Evolutionary conservation across 2,888 invertebrate species (phyloP).

Genomic region (Coelopa pilipes): DNA sequence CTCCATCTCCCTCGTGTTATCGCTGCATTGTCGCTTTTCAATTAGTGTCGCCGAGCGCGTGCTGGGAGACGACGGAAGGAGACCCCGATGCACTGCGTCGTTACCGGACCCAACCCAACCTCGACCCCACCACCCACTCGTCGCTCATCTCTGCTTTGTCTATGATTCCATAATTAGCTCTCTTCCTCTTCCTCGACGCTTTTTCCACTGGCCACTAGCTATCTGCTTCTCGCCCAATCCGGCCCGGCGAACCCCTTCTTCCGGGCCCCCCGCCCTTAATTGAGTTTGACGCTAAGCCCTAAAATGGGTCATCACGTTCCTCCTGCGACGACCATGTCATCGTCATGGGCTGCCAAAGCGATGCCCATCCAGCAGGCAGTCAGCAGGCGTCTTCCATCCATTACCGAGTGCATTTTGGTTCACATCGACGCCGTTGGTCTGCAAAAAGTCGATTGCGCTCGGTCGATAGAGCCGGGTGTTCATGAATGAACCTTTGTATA

Average conservation of each 20-base stretch:
- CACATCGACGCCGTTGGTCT: not conserved
- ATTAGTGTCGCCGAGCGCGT: slow-evolving; percentile 10
- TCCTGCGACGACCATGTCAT: slow-evolving; percentile 4
- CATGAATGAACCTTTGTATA: not conserved
- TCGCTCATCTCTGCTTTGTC: not conserved
- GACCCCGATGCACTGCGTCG: not conserved
- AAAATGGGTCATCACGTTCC: slow-evolving; percentile 41
- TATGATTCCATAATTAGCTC: slow-evolving; percentile 15
- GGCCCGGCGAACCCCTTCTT: not conserved
- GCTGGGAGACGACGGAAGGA: not conserved
- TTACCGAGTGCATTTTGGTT: not conserved
- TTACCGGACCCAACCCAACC: not conserved
- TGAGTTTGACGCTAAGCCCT: slow-evolving; percentile 37
- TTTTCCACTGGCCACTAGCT: not conserved
- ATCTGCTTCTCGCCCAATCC: not conserved
- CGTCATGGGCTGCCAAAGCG: not conserved
- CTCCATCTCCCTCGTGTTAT: not conserved
- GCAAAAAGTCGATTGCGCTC: not conserved
- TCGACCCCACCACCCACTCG: not conserved
- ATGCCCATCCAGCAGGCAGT: slow-evolving; percentile 7
- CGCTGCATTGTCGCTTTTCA: slow-evolving; percentile 11
- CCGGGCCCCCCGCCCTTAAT: slow-evolving; percentile 23
- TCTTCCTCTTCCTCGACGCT: not conserved
- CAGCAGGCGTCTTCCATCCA: slow-evolving; percentile 24
- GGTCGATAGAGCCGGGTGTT: not conserved